Conservation (phyloP, 2,113 vertebrate genomes). For the Oxyruncus cristatus region DNA sequence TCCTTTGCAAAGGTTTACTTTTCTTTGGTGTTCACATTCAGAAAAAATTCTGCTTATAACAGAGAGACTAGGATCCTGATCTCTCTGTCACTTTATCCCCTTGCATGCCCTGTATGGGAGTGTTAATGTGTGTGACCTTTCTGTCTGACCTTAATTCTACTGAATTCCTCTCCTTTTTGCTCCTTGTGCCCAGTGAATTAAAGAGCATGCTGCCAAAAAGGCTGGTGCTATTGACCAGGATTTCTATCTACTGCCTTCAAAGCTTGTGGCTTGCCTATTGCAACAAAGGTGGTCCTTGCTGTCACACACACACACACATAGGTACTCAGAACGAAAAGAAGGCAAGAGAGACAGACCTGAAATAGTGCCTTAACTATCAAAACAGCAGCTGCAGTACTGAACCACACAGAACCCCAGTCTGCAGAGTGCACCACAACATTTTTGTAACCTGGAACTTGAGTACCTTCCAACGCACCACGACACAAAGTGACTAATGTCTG, state of each 20-base stretch:
- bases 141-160: not conserved
- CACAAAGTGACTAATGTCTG: conserved; percentile 49
- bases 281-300: not conserved
- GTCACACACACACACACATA: not conserved
- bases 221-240: not conserved
- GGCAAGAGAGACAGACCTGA: not conserved
- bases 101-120: not conserved
- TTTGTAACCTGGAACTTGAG: not conserved
- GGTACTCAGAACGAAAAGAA: not conserved
- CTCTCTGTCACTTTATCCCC: not conserved
- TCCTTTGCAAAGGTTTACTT: not conserved
- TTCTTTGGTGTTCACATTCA: not conserved
- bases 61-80: not conserved
- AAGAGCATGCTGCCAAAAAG: not conserved
- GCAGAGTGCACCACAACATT: not conserved
- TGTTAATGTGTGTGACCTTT: not conserved
- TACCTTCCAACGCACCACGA: not conserved
- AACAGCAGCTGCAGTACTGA: not conserved
- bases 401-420: not conserved
- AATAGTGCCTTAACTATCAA: not conserved
- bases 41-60: not conserved
- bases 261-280: not conserved
- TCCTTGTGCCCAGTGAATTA: not conserved
- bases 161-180: not conserved
- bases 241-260: not conserved